Percentiles rank a stretch among this genome's conserved stretches.
Evolutionary conservation across 2,888 invertebrate species (phyloP).

Genomic region (Trissolcus brochymenae): DNA sequence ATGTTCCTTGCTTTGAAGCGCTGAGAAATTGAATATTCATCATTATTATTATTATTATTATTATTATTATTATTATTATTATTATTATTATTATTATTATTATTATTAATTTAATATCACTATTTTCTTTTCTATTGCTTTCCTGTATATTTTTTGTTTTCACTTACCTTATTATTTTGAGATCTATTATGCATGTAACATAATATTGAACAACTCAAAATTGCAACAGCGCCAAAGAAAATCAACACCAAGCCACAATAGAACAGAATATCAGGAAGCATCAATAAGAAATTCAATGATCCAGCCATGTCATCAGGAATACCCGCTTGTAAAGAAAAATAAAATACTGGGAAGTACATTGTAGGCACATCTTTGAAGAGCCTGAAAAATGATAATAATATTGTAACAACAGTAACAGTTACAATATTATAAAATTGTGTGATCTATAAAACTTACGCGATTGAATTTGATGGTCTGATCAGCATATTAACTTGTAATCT

Average conservation of each 20-base stretch:
- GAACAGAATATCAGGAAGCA: constrained; percentile 78
- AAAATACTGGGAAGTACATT: constrained; percentile 85
- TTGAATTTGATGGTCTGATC: constrained; percentile 80
- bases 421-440: neutral
- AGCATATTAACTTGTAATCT: constrained; percentile 88
- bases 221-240: constrained; percentile 72
- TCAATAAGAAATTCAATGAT: constrained; percentile 78
- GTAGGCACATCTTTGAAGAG: constrained; percentile 82
- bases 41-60: no score
- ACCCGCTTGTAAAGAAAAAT: constrained; percentile 85
- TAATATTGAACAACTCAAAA: constrained; percentile 61
- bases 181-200: constrained; percentile 62
- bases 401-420: neutral
- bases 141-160: neutral
- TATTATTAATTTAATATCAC: no score
- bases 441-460: constrained; percentile 80
- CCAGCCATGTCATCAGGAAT: constrained; percentile 79
- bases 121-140: no score
- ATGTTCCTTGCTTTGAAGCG: constrained; percentile 54
- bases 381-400: constrained; percentile 74
- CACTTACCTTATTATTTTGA: constrained; percentile 52
- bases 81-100: no score
- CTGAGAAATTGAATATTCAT: constrained; percentile 38
- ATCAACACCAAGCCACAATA: constrained; percentile 77
- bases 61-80: no score